These are phyloP conservation scores for Callipepla squamata DNA, from an alignment of 2,113 vertebrate genomes.

Conservation along the genomic window DNA sequence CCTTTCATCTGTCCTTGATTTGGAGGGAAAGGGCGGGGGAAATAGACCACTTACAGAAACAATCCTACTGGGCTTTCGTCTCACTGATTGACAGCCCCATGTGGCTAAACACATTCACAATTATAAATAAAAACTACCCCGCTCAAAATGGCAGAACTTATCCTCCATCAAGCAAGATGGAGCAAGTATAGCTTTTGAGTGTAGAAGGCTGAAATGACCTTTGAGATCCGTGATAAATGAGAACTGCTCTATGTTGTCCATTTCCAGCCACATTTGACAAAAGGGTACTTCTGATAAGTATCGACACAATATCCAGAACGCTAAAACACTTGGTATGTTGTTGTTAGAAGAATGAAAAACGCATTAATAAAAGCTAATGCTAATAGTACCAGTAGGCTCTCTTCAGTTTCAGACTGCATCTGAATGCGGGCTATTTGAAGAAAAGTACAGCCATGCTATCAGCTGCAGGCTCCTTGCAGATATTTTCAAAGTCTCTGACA, in stretches of 20 bases:
- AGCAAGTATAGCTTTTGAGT: slow-evolving; percentile 55
- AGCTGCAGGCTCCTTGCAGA: background rate
- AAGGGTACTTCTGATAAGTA: background rate
- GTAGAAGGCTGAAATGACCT: slow-evolving; percentile 31
- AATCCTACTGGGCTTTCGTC: slow-evolving; percentile 76
- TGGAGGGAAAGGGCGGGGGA: slow-evolving; percentile 62
- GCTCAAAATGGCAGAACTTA: slow-evolving; percentile 71
- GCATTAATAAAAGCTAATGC: background rate
- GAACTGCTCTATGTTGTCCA: background rate
- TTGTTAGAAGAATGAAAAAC: background rate
- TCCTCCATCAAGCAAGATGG: slow-evolving; percentile 59
- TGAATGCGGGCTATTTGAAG: background rate
- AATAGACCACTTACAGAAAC: slow-evolving; percentile 83
- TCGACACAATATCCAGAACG: background rate
- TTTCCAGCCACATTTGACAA: background rate
- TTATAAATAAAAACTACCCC: slow-evolving; percentile 76
- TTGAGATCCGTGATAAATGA: slow-evolving; percentile 5
- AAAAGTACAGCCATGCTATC: slow-evolving; percentile 2
- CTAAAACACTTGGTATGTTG: background rate
- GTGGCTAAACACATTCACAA: slow-evolving; percentile 74
- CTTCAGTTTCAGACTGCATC: background rate
- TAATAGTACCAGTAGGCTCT: slow-evolving; percentile 1
- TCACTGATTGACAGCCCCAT: slow-evolving; percentile 77
- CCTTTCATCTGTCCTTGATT: slow-evolving; percentile 83
- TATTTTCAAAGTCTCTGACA: background rate